Evolutionary conservation across 2,113 vertebrate genomes (phyloP).

Genomic region (Caranx melampygus): DNA sequence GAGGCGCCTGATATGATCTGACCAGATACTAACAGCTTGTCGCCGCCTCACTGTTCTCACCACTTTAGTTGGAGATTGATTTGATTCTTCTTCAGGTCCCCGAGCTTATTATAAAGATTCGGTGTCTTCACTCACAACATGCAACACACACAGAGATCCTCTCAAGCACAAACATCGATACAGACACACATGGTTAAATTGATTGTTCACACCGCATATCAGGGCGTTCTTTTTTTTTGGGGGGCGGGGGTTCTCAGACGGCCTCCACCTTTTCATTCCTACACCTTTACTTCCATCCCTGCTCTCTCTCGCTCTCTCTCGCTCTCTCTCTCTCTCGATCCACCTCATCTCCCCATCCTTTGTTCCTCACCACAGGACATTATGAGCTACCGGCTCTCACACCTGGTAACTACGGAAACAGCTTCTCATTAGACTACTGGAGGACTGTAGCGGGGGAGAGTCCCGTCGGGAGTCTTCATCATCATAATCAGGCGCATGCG

Average conservation of each 20-base stretch:
- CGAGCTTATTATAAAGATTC: slow-evolving; percentile 45
- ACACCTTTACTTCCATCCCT: background rate
- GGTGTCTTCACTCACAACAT: slow-evolving; percentile 19
- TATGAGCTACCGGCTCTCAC: slow-evolving; percentile 52
- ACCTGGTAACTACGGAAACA: slow-evolving; percentile 75
- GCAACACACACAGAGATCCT: slow-evolving; percentile 11
- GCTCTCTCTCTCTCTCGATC: background rate
- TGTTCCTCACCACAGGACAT: slow-evolving; percentile 62
- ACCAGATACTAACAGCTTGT: slow-evolving; percentile 27
- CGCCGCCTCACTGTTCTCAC: slow-evolving; percentile 18
- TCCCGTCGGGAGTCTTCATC: slow-evolving; percentile 60
- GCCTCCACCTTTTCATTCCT: slow-evolving; percentile 24
- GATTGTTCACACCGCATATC: slow-evolving; percentile 41
- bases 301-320: background rate
- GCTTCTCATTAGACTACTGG: slow-evolving; percentile 64
- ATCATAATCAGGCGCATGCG: slow-evolving; percentile 41
- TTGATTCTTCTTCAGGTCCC: slow-evolving; percentile 25
- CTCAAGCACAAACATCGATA: slow-evolving; percentile 34
- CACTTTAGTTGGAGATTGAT: slow-evolving; percentile 53
- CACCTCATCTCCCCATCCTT: slow-evolving; percentile 38
- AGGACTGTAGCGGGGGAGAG: slow-evolving; percentile 36
- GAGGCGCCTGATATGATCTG: slow-evolving; percentile 3
- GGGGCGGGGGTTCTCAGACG: background rate
- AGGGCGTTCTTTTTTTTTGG: background rate
- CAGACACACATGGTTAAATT: slow-evolving; percentile 13